Evolutionary conservation across 2,888 invertebrate genomes (phyloP), one percentile per base, ranked within the genome.

Genomic region (Eledone cirrhosa): DNA sequence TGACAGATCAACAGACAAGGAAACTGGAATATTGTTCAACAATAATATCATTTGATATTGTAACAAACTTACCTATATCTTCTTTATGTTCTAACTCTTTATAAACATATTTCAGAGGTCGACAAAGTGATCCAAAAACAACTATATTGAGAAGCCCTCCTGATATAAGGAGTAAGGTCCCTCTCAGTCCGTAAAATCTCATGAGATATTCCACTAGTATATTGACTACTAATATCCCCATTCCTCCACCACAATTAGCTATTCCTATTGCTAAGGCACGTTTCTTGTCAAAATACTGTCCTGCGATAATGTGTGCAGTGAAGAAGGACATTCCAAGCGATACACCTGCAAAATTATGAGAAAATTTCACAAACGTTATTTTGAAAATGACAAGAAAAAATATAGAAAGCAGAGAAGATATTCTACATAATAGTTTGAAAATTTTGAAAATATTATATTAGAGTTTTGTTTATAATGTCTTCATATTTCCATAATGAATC

Each of bases 291-390:
- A 72, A 72, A 72, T 72, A 72, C 29, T 31, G 13, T 41, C 72
- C 72, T 11, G 41, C 33, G 11, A 72, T 72, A 3, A 72, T 41
- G 16, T 72, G 31, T 7, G 29, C 72, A 0, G 72, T 72, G 41
- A 72, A 72, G 31, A 72, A 72, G 2, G 41, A 13, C 33, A 72
- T 72, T 24, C 72, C 72, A n/a, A 72, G 29, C 11, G 72, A 1
- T 13, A 72, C 41, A n/a, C 72, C 72, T 72, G 72, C 29, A 72
- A 69, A n/a, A n/a, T n/a, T n/a, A n/a, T n/a, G n/a, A n/a, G n/a
- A n/a, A n/a, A n/a, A n/a, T n/a, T n/a, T n/a, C n/a, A n/a, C n/a
- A n/a, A n/a, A n/a, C n/a, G n/a, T n/a, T n/a, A n/a, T n/a, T n/a
- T n/a, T n/a, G n/a, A n/a, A n/a, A n/a, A n/a, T n/a, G n/a, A n/a